Base-by-base conservation (phyloP, 1,140 invertebrate species). In the Thalassaphorura encarpata region DNA sequence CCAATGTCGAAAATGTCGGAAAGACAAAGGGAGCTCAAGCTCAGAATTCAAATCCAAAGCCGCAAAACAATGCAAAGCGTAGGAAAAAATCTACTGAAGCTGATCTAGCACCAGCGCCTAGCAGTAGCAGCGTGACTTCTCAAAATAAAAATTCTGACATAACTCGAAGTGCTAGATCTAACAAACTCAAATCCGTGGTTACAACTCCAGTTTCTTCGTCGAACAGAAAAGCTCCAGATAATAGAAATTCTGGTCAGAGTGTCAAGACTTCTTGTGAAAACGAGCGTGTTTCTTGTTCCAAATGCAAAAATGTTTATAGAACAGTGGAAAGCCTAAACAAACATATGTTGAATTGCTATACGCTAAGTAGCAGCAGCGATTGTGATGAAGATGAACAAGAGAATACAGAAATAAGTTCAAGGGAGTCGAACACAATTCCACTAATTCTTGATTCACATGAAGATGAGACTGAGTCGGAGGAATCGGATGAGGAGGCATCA, bases 221-320 rank as follows among this genome's bases (percentile, higher is more conserved):
- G n/a, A n/a, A n/a, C n/a, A n/a, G n/a, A n/a, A n/a, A n/a, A n/a
- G n/a, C n/a, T n/a, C n/a, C n/a, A n/a, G n/a, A n/a, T n/a, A n/a
- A n/a, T n/a, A n/a, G n/a, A n/a, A n/a, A n/a, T n/a, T n/a, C n/a
- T n/a, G n/a, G n/a, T n/a, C n/a, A n/a, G n/a, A n/a, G n/a, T n/a
- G n/a, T n/a, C n/a, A 52, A 6, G 16, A 33, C 4, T 23, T 18
- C 18, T 16, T 3, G 5, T 16, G 50, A 40, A 5, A 31, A 52
- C 26, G 50, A 31, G 6, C 21, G 16, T 23, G 40, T 45, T 58
- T 21, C 78, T 11, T 60, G 58, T 28, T n/a, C n/a, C 11, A 48
- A 83, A 50, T 96, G 91, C 69, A 85, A 87, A 65, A 83, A 87
- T 65, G 85, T 87, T 2, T 96, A 95, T 69, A 77, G 90, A 66